Evolutionary conservation across 2,113 vertebrate species (phyloP).

Genomic region (Pimephales promelas): DNA sequence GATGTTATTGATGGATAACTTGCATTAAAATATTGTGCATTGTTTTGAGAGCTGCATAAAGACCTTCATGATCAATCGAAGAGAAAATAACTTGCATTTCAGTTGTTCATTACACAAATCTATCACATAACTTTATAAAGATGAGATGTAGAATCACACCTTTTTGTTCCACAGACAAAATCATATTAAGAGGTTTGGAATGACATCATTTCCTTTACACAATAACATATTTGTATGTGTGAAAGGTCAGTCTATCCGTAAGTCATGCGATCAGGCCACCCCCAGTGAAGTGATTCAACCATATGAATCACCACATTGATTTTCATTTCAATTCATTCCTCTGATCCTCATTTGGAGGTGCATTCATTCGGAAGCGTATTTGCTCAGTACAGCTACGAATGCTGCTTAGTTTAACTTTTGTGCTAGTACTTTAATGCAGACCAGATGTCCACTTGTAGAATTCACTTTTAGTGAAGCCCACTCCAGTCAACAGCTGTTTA

Average conservation of each 20-base stretch:
- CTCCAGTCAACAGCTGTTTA: slow-evolving; percentile 49
- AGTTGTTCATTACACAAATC: not conserved
- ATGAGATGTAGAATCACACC: not conserved
- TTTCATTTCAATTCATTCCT: not conserved
- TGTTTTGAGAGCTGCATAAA: not conserved
- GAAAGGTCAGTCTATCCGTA: not conserved
- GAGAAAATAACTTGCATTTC: not conserved
- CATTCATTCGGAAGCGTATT: not conserved
- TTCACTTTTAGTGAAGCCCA: slow-evolving; percentile 36
- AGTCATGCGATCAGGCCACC: not conserved
- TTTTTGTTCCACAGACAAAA: not conserved
- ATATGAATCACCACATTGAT: slow-evolving; percentile 24
- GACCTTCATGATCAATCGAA: not conserved
- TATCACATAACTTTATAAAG: not conserved
- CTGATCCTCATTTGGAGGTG: slow-evolving; percentile 13
- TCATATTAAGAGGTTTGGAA: not conserved
- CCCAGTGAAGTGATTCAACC: not conserved
- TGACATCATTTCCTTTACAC: not conserved
- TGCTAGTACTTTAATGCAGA: not conserved
- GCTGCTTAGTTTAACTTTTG: not conserved
- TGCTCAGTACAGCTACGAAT: not conserved
- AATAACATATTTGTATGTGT: not conserved
- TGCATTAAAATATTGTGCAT: not conserved
- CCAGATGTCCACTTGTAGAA: slow-evolving; percentile 26
- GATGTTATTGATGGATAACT: not conserved